phyloP scores from a whole-genome alignment of 2,113 vertebrate genomes.

The Platysteira castanea region DNA sequence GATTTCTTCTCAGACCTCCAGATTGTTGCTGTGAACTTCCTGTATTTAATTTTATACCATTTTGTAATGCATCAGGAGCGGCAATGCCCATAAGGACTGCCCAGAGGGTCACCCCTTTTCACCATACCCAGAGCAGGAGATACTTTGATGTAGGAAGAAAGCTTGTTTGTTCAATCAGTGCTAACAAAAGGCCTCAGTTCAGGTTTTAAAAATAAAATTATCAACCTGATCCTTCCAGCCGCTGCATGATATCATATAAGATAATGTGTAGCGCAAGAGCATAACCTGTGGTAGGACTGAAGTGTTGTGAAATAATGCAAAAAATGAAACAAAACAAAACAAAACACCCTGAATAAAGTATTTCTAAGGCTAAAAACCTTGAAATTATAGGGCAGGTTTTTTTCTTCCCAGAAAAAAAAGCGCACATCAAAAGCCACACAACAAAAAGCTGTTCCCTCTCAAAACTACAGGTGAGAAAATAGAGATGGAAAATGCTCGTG shows the following conservation, averaged over 20 bases:
- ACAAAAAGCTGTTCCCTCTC: not conserved
- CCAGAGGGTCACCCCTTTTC: slow-evolving; percentile 53
- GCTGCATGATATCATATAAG: not conserved
- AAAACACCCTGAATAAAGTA: not conserved
- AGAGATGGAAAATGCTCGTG: not conserved
- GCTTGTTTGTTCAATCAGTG: slow-evolving; percentile 61
- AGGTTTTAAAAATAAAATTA: slow-evolving; percentile 48
- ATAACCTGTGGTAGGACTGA: not conserved
- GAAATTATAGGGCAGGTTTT: not conserved
- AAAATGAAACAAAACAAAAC: slow-evolving; percentile 42
- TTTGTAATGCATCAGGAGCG: not conserved
- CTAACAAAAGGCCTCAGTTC: slow-evolving; percentile 35
- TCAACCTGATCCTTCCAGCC: slow-evolving; percentile 22
- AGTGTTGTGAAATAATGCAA: not conserved
- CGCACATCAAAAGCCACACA: not conserved
- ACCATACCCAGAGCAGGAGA: slow-evolving; percentile 24
- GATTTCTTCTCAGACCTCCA: slow-evolving; percentile 11
- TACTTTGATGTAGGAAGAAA: slow-evolving; percentile 60
- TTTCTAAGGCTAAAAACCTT: not conserved
- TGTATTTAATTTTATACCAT: slow-evolving; percentile 29
- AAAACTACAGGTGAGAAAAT: not conserved
- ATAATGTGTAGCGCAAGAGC: not conserved
- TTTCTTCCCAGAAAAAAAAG: not conserved
- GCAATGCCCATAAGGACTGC: slow-evolving; percentile 42
- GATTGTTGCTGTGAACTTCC: slow-evolving; percentile 33